Base-by-base conservation (phyloP, 2,888 invertebrate genomes). In the Torymus texanus region DNA sequence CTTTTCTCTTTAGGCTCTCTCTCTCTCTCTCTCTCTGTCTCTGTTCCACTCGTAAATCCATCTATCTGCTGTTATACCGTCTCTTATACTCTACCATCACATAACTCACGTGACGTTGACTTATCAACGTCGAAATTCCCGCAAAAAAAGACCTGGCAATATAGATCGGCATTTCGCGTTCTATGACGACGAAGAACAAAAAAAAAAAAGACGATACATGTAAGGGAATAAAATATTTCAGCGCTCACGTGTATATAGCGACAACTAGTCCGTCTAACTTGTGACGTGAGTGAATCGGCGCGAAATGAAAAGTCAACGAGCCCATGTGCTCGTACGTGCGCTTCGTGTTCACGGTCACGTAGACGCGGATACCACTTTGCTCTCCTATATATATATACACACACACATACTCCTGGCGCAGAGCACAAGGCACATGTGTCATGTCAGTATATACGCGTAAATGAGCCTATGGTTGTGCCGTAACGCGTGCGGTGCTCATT, bases 251-350 rank as follows among this genome's bases (percentile, higher is more conserved):
- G 21, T 21, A 21, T 21, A 18, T 59, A 18, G n/a, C 13, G 66
- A 72, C 61, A 41, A 8, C 67, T 56, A 67, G 41, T 16, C 4
- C 56, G 11, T 41, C 29, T 29, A 74, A 65, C 24, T 18, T 16
- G 18, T 51, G 11, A 63, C 11, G 50, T n/a, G n/a, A 29, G 16
- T 55, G 66, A 65, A 58, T 68, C 70, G 63, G 58, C 65, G 56
- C 63, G 68, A 76, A 80, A 80, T 83, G 82, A 82, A 83, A 84
- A 86, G 83, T 83, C 85, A 84, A 86, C 78, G 85, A 81, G 85
- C 82, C 29, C 41, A 66, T 29, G 29, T n/a, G n/a, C n/a, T n/a
- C n/a, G n/a, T n/a, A n/a, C 29, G 29, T 8, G 41, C 41, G 29
- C 29, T 29, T 16, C 83, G 85, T 83, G 83, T 77, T 70, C 81